phyloP scores from a whole-genome alignment of 64 coral and sea anemone genomes.

The Hydrozoanthus tunicans region DNA sequence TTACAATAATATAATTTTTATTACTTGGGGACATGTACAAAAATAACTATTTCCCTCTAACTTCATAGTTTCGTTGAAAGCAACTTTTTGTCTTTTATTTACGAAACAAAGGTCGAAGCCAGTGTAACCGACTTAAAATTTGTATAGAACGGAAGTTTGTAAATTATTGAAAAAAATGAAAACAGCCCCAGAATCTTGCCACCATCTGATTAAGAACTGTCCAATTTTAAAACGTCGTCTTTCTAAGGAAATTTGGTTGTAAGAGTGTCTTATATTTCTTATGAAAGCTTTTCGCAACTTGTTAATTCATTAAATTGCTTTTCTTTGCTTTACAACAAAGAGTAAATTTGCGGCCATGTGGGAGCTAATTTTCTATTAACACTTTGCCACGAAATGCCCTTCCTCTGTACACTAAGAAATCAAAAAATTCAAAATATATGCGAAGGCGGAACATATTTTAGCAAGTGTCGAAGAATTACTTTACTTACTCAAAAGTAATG shows the following conservation, averaged over 20 bases:
- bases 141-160: not conserved
- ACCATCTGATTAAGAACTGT: not conserved
- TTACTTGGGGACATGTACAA: not conserved
- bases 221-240: not conserved
- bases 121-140: not conserved
- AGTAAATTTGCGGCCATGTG: constrained; percentile 63
- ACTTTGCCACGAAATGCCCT: constrained; percentile 46
- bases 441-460: not conserved
- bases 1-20: not conserved
- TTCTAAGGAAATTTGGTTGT: not conserved
- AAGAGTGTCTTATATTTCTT: not conserved
- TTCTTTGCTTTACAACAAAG: constrained; percentile 56
- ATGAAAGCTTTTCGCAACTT: constrained; percentile 1
- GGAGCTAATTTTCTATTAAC: constrained; percentile 64
- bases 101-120: not conserved
- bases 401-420: not conserved
- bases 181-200: not conserved
- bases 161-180: not conserved
- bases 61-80: not conserved
- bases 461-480: constrained; percentile 8
- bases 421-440: constrained; percentile 5
- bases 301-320: constrained; percentile 40
- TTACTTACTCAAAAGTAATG: constrained; percentile 14
- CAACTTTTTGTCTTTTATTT: constrained; percentile 1
- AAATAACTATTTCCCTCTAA: constrained; percentile 1